Conservation (phyloP, 2,888 invertebrate genomes). For the Erebia epiphron region DNA sequence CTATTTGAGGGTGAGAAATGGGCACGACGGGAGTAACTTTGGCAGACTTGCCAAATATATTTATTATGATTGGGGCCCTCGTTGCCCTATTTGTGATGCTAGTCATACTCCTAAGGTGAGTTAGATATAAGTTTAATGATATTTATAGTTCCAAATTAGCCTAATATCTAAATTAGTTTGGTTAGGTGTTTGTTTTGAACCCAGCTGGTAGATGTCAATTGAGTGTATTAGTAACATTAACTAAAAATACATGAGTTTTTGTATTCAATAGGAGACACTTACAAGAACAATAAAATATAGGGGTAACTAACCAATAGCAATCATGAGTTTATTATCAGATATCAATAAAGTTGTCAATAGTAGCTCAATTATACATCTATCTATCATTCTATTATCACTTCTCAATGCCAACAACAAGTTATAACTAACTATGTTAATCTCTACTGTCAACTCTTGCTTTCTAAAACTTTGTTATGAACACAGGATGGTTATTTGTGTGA, state of each 20-base stretch:
- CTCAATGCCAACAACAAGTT: background rate
- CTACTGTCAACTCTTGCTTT: background rate
- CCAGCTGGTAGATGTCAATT: background rate
- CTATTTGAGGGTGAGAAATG: slow-evolving; percentile 53
- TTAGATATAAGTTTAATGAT: slow-evolving; percentile 26
- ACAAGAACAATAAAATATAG: background rate
- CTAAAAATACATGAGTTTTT: slow-evolving; percentile 9
- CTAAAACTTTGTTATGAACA: too few relatives aligned
- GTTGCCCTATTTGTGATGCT: slow-evolving; percentile 89
- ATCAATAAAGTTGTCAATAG: background rate
- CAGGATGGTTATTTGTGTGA: too few relatives aligned
- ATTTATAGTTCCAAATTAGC: background rate
- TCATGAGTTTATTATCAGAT: background rate
- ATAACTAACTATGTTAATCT: background rate
- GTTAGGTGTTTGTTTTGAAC: slow-evolving; percentile 10
- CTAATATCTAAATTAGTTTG: background rate
- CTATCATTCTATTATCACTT: slow-evolving; percentile 2
- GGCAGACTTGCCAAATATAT: slow-evolving; percentile 89
- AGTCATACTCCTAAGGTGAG: slow-evolving; percentile 89
- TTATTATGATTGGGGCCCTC: slow-evolving; percentile 88
- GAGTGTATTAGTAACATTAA: slow-evolving; percentile 9
- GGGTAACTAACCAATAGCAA: too few relatives aligned
- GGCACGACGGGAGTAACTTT: slow-evolving; percentile 84
- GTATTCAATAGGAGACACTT: background rate
- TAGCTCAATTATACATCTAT: background rate